These are phyloP conservation scores for Drosophila neutralis DNA, from an alignment of 2,888 invertebrate genomes.

Conservation along the genomic window DNA sequence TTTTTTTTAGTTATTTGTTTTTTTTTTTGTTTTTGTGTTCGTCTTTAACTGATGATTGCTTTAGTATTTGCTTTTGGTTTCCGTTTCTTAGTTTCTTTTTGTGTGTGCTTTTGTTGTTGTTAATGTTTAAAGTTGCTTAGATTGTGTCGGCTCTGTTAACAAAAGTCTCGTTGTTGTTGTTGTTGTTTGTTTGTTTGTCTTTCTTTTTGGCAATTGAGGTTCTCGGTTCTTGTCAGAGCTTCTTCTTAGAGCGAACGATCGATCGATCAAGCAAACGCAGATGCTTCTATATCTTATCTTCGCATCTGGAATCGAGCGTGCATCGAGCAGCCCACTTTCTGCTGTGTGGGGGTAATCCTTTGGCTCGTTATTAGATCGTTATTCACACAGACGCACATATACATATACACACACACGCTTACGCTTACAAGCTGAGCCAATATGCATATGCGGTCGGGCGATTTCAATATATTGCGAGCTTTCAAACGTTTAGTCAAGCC, in stretches of 20 bases:
- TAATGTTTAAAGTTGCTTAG: constrained; percentile 25
- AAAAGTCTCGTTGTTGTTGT: constrained; percentile 32
- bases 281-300: constrained; percentile 49
- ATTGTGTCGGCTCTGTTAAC: constrained; percentile 22
- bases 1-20: constrained; percentile 47
- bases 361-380: constrained; percentile 32
- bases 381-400: constrained; percentile 35
- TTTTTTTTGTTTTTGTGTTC: constrained; percentile 32
- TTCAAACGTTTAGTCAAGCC: constrained; percentile 49
- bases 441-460: constrained; percentile 37
- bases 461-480: constrained; percentile 30
- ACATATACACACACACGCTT: constrained; percentile 31
- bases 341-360: constrained; percentile 31
- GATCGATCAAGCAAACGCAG: constrained; percentile 26
- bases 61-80: constrained; percentile 59
- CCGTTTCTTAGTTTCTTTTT: constrained; percentile 38
- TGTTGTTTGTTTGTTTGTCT: background rate
- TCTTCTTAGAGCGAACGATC: constrained; percentile 10
- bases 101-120: constrained; percentile 5
- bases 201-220: constrained; percentile 44
- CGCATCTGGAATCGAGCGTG: constrained; percentile 55
- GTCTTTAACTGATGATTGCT: constrained; percentile 44
- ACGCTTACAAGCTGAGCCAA: constrained; percentile 24
- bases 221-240: constrained; percentile 37
- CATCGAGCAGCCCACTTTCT: constrained; percentile 27